phyloP scores from a whole-genome alignment of 2,113 vertebrate species.

The Prinia subflava region DNA sequence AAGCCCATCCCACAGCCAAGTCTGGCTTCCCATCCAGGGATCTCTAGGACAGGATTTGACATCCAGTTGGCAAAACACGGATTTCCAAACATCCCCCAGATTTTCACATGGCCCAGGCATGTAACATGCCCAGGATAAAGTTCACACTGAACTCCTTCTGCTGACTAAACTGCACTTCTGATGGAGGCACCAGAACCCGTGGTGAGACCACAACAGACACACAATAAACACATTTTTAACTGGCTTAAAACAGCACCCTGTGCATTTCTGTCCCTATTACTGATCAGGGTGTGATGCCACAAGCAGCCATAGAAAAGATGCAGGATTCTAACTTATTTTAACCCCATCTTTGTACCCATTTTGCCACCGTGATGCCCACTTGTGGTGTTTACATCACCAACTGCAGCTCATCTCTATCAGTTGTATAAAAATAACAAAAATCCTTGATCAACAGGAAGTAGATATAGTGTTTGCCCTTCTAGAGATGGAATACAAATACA shows the following conservation, averaged over 20 bases:
- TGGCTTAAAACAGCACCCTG: not conserved
- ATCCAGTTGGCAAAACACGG: not conserved
- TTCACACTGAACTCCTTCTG: not conserved
- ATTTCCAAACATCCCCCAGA: not conserved
- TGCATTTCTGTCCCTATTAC: not conserved
- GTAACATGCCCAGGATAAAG: accelerated
- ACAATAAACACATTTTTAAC: not conserved
- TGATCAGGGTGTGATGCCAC: not conserved
- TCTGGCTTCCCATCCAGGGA: not conserved
- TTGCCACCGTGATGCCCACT: not conserved
- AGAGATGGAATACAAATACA: not conserved
- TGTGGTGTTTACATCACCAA: not conserved
- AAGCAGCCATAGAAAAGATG: not conserved
- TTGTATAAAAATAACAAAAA: not conserved
- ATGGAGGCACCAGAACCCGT: not conserved
- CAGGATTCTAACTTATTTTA: not conserved
- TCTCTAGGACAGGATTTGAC: not conserved
- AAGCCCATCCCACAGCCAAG: not conserved
- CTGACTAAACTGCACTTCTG: not conserved
- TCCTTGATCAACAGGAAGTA: not conserved
- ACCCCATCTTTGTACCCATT: not conserved
- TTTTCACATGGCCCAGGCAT: not conserved
- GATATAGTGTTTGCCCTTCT: not conserved
- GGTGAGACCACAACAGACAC: not conserved
- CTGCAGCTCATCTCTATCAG: not conserved